These are phyloP conservation scores for Neolamprologus kungweensis DNA, from an alignment of 2,113 vertebrate species.

Conservation along the genomic window DNA sequence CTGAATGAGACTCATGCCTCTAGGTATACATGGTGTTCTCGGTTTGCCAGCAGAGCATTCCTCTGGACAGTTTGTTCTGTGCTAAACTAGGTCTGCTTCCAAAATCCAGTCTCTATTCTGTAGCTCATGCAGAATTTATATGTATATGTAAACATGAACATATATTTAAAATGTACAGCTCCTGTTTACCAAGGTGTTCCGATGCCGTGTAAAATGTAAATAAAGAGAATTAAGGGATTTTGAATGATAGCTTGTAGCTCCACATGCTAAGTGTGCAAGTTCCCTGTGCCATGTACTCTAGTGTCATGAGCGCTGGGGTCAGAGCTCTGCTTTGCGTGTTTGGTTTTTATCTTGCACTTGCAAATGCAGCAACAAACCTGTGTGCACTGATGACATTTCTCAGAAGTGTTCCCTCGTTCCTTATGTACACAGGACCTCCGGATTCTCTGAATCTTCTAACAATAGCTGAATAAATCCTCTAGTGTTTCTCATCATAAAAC, in stretches of 20 bases:
- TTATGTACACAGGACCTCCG: neutral
- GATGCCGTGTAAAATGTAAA: neutral
- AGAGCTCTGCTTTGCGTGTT: neutral
- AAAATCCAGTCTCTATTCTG: neutral
- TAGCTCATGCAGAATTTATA: neutral
- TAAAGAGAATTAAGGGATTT: neutral
- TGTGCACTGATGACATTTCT: neutral
- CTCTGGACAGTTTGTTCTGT: neutral
- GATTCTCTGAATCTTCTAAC: neutral
- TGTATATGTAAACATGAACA: neutral
- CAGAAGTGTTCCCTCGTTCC: neutral
- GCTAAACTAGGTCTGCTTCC: neutral
- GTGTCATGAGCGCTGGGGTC: neutral
- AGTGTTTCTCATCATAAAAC: neutral
- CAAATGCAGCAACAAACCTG: neutral
- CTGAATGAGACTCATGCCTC: neutral
- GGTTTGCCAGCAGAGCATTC: neutral
- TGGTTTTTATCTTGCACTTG: neutral
- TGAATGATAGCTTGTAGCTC: neutral
- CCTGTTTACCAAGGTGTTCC: neutral
- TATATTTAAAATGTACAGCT: neutral
- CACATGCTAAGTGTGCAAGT: neutral
- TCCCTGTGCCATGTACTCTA: neutral
- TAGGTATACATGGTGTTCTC: neutral
- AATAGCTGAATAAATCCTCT: neutral